Conservation (phyloP, 2,797 vertebrate genomes). For the Ptychadena robeensis region DNA sequence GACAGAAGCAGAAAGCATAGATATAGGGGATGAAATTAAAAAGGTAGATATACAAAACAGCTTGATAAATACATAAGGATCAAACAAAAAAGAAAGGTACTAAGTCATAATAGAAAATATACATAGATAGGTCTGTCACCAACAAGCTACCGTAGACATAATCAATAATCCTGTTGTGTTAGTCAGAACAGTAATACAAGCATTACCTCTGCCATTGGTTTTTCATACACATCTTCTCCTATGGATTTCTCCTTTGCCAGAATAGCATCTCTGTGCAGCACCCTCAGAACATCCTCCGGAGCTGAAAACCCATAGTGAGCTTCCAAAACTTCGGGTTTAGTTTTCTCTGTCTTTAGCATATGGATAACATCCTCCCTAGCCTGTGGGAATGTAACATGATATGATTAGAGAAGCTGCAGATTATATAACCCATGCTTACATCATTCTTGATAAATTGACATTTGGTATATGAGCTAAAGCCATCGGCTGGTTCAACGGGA, state of each 20-base stretch:
- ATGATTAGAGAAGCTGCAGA: constrained; percentile 62
- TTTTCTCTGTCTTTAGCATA: constrained; percentile 87
- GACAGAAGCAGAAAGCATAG: no score
- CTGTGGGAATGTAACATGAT: constrained; percentile 73
- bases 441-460: constrained; percentile 49
- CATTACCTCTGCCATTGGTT: constrained; percentile 90
- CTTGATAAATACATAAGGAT: not conserved
- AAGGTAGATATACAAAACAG: not conserved
- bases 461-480: constrained; percentile 42
- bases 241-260: constrained; percentile 73
- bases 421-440: constrained; percentile 52
- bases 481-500: constrained; percentile 63
- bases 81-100: not conserved
- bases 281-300: constrained; percentile 83
- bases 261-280: constrained; percentile 86
- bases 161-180: not conserved
- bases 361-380: constrained; percentile 94
- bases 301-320: constrained; percentile 87
- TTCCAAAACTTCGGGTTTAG: constrained; percentile 85
- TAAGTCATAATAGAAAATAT: not conserved
- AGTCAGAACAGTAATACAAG: not conserved
- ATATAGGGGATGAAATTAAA: no score
- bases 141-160: not conserved
- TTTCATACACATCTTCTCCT: constrained; percentile 88
- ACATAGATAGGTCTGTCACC: not conserved